Base-by-base conservation (phyloP, 2,113 vertebrate genomes). In the Sula dactylatra region DNA sequence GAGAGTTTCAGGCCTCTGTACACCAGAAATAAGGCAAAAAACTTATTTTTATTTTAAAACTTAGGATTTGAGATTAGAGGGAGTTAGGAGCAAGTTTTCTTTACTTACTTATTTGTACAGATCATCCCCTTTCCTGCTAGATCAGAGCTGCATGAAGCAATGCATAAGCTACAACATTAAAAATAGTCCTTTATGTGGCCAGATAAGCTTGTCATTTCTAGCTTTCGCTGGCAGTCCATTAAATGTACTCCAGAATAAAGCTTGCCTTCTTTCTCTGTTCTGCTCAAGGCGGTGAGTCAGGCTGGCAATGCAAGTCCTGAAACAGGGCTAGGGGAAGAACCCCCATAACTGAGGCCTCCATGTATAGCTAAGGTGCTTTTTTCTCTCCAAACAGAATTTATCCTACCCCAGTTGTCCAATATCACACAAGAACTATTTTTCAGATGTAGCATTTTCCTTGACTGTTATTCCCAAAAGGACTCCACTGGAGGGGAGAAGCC, bases 1-100 rank as follows among this genome's bases (percentile, higher is more conserved):
- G n/a, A 67, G 42, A 32, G 17, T 64, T 82, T 72, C 26, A 25
- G 49, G 36, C 20, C 54, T 67, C 17, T 0, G 0, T 50, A 25
- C 45, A 22, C 12, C 9, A 85, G 52, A 64, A 97, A 59, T 40
- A 65, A 80, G 20, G 40, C 27, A 52, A 31, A 64, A 69, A 47
- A 27, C 4, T 45, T 38, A 14, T 8, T 83, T 80, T 61, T 56
- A 36, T 61, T 45, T 36, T 11, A 85, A 82, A 88, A 38, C 1
- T 6, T 38, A 24, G 32, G 11, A 45, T 65, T 34, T 70, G 50
- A 47, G 38, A 71, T 31, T 42, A 26, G 32, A 31, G 7, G 7
- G 24, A 24, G 7, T 62, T 24, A 32, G 32, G 24, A 34, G 27
- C 5, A 65, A 54, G 9, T 69, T 90, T 67, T 36, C 24, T 62